phyloP scores from a whole-genome alignment of 2,888 invertebrate species.

The Drosophila kokeensis region DNA sequence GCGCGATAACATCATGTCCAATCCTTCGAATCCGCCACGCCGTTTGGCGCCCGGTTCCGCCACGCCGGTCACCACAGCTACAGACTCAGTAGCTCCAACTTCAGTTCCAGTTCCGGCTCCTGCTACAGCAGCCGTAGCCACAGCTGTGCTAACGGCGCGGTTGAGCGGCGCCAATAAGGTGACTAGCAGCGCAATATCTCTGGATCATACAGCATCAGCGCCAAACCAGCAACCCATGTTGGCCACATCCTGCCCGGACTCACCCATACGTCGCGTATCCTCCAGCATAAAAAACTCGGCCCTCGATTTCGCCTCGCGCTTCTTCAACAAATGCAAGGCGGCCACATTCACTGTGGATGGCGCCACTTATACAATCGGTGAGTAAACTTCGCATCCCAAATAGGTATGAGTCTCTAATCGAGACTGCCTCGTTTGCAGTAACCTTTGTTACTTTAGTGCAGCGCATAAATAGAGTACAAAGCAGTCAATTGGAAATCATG shows the following conservation, averaged over 20 bases:
- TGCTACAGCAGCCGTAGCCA: conserved; percentile 36
- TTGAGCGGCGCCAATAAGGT: conserved; percentile 57
- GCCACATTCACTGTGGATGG: conserved; percentile 95
- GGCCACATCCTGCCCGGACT: conserved; percentile 82
- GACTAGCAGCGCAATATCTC: conserved; percentile 49
- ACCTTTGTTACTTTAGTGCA: neutral
- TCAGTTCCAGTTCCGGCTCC: neutral
- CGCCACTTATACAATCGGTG: conserved; percentile 94
- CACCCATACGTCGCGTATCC: conserved; percentile 83
- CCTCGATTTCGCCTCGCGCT: conserved; percentile 85
- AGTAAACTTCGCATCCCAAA: conserved; percentile 52
- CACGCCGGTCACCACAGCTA: conserved; percentile 57
- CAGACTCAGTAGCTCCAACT: conserved; percentile 5
- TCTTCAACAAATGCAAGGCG: conserved; percentile 93
- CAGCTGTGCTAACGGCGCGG: conserved; percentile 65
- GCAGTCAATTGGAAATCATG: neutral
- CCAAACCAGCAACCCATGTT: conserved; percentile 25
- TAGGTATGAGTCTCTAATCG: neutral
- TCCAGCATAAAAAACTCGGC: conserved; percentile 83
- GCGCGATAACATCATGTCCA: conserved; percentile 71
- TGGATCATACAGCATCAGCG: conserved; percentile 39
- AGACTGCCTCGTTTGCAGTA: neutral
- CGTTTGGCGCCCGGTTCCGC: conserved; percentile 78
- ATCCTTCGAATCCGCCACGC: conserved; percentile 63
- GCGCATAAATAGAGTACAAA: neutral